Evolutionary conservation across 2,888 invertebrate species (phyloP), one percentile per base, ranked within the genome.

Genomic region (Catocala fraxini): DNA sequence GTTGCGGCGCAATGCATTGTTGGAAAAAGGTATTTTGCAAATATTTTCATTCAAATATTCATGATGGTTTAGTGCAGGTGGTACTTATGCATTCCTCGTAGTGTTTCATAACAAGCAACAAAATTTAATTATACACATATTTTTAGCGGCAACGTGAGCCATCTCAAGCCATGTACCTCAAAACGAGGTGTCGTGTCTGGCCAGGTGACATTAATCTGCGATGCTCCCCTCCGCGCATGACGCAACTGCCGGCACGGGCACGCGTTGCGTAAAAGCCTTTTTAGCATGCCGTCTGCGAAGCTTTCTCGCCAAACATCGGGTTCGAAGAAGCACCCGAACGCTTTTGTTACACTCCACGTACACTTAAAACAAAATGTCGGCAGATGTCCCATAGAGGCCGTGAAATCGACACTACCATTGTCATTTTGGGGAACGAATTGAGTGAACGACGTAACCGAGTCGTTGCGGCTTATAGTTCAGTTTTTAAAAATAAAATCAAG

Each of bases 211-310:
- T 83, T 83, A 87, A 83, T 87, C 84, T 81, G 77, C 74, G 84
- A 79, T 85, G 80, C 73, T 81, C 81, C 78, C 75, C 71, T 65
- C 74, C 62, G 56, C 68, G 47, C 59, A 58, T 89, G 88, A 89
- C 73, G 91, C 86, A 92, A 93, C 80, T 56, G 66, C 60, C 69
- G 56, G 71, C 69, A 70, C 75, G 71, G 81, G 81, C 73, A 79
- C 74, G 75, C 68, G 81, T 93, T 93, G 90, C 91, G 92, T 89
- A 92, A 90, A 88, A 81, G 81, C 74, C 87, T 87, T 87, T 89
- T 92, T 92, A 91, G 90, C 92, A 93, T 93, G 89, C 92, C 82
- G 88, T 77, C 83, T 82, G 85, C 83, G 75, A 79, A 91, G 92
- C 92, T 93, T 92, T 93, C 92, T 90, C 90, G 85, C 73, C 86